Evolutionary conservation across 2,888 invertebrate species (phyloP), one percentile per base, ranked within the genome.

Genomic region (Cyaniris semiargus): DNA sequence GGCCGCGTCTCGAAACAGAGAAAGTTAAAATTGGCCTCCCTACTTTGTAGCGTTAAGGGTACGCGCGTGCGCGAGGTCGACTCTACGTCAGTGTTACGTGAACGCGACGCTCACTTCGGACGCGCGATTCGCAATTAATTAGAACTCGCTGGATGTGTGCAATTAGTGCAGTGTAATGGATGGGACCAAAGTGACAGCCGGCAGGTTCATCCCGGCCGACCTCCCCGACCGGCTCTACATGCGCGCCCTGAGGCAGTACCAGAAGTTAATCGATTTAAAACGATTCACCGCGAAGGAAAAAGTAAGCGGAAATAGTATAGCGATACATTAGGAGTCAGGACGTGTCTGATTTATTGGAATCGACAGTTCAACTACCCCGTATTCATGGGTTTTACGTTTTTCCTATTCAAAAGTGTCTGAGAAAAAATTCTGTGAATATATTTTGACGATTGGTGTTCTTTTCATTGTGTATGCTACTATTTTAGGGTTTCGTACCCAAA

Each of bases 221-320:
- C 85, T 92, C 77, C 90, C 95, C 71, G 94, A 94, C 82, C 89
- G 95, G 80, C 88, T 95, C 78, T 95, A 94, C 86, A 87, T 95
- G 83, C 90, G 95, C 81, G 95, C 95, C 80, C 94, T 95, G 48
- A 94, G 95, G 79, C 95, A 95, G 86, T 95, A 95, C 86, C 95
- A 95, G 85, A 95, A 95, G 86, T 91, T 95, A 79, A 89, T 95
- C 81, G 95, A 95, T 86, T 88, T 95, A 80, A 94, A 93, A 84
- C 94, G 94, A 80, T 90, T 94, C 85, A 89, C 94, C 86, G 90
- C 87, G 80, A 94, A 94, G 88, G 91, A 93, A 86, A 93, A 93
- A 91, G 94, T 94, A 93, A 93, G 94, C 80, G 80, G 80, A 80
- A 80, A 79, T 80, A 70, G 78, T 78, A 80, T 79, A 78, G 76